These are phyloP conservation scores for Mus minutoides DNA, from an alignment of 2,797 vertebrate species.

Conservation along the genomic window DNA sequence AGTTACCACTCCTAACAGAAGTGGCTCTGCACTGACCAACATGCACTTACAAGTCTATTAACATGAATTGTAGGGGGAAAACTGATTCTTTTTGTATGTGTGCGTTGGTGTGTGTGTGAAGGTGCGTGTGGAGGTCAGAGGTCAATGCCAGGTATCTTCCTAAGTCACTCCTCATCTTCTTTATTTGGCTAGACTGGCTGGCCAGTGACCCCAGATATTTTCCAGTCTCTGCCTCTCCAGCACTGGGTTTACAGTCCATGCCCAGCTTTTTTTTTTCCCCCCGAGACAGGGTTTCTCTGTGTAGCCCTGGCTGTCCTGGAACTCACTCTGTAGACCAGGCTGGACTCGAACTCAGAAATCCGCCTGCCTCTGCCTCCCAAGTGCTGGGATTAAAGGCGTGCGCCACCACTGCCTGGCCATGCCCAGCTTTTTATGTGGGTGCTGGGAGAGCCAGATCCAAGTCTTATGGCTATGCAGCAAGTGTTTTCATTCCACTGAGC, in stretches of 20 bases:
- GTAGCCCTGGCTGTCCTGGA: too few species aligned
- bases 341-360: too few species aligned
- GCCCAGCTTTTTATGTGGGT: background rate
- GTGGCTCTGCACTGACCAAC: background rate
- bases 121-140: background rate
- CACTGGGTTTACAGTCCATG: background rate
- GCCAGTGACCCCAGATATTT: too few species aligned
- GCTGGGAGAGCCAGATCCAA: background rate
- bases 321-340: too few species aligned
- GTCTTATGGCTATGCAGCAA: background rate
- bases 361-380: too few species aligned
- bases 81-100: constrained; percentile 30
- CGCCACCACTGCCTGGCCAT: too few species aligned
- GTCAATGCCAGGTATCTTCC: background rate
- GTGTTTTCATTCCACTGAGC: background rate
- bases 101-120: background rate
- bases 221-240: background rate
- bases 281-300: too few species aligned
- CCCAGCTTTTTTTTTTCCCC: too few species aligned
- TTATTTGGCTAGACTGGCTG: too few species aligned
- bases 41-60: background rate
- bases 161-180: background rate
- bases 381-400: too few species aligned
- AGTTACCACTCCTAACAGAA: background rate
- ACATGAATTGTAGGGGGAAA: background rate